phyloP scores from a whole-genome alignment of 2,113 vertebrate genomes.

The Bufo gargarizans region DNA sequence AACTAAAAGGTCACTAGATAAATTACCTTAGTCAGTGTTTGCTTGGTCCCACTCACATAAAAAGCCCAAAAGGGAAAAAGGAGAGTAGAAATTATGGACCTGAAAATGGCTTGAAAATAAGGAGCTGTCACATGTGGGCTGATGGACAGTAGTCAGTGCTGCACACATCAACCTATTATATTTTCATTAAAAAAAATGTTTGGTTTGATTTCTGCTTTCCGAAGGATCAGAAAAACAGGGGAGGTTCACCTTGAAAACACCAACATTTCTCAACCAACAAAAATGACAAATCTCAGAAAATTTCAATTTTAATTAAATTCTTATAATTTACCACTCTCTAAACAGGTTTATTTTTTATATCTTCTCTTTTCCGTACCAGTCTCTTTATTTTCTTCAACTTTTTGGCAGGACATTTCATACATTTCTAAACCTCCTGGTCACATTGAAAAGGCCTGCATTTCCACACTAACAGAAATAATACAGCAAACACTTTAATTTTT shows the following conservation, averaged over 20 bases:
- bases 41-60: conserved; percentile 67
- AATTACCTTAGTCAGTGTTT: conserved; percentile 76
- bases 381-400: too few relatives aligned
- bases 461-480: too few relatives aligned
- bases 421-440: too few relatives aligned
- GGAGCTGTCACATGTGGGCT: conserved; percentile 69
- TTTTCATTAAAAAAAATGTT: conserved; percentile 43
- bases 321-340: too few relatives aligned
- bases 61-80: conserved; percentile 63
- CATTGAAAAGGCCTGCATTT: too few relatives aligned
- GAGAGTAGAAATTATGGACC: conserved; percentile 75
- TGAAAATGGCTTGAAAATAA: conserved; percentile 75
- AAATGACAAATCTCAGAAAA: background rate
- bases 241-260: conserved; percentile 3
- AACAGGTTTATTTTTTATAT: too few relatives aligned
- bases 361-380: too few relatives aligned
- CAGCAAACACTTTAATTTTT: too few relatives aligned
- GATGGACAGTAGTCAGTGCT: conserved; percentile 71
- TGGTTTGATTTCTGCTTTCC: background rate
- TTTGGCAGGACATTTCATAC: too few relatives aligned
- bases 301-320: too few relatives aligned
- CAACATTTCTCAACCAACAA: background rate
- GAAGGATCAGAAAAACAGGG: background rate
- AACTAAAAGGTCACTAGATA: conserved; percentile 79
- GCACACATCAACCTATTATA: conserved; percentile 30